phyloP scores from a whole-genome alignment of 2,113 vertebrate genomes.

The Oryzias curvinotus region DNA sequence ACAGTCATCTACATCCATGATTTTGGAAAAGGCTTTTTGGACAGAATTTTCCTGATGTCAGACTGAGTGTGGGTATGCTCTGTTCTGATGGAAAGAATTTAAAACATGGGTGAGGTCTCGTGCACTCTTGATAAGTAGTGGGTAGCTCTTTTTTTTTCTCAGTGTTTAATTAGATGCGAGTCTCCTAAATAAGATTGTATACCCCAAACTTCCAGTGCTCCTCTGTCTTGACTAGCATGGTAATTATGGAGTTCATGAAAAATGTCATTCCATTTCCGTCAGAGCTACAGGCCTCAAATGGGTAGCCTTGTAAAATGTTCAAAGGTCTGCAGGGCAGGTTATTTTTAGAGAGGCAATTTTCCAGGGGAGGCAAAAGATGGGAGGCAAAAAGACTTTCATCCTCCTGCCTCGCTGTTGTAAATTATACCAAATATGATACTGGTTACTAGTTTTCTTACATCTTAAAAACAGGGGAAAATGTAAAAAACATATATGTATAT shows the following conservation, averaged over 20 bases:
- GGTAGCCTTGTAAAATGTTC: constrained; percentile 54
- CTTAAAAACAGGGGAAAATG: constrained; percentile 17
- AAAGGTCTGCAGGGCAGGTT: constrained; percentile 38
- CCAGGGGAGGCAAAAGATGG: constrained; percentile 11
- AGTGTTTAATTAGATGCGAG: constrained; percentile 66
- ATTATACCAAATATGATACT: constrained; percentile 26
- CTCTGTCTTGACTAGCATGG: constrained; percentile 33
- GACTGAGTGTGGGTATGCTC: constrained; percentile 54
- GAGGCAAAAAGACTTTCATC: constrained; percentile 39
- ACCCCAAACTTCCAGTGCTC: constrained; percentile 30
- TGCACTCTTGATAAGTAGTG: constrained; percentile 39
- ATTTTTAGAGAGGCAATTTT: constrained; percentile 46
- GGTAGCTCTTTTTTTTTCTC: constrained; percentile 50
- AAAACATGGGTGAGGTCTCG: constrained; percentile 65
- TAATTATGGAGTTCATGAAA: constrained; percentile 56
- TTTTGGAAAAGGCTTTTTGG: constrained; percentile 44
- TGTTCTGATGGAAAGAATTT: constrained; percentile 32
- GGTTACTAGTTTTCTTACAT: constrained; percentile 17
- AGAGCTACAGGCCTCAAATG: constrained; percentile 58
- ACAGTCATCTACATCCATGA: constrained; percentile 13
- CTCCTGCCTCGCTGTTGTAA: constrained; percentile 32
- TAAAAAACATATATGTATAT: neutral
- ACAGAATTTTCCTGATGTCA: constrained; percentile 61
- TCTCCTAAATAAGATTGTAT: constrained; percentile 44
- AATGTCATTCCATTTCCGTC: constrained; percentile 52